Base-by-base conservation (phyloP, 1,140 invertebrate genomes). In the Notospermus geniculatus region DNA sequence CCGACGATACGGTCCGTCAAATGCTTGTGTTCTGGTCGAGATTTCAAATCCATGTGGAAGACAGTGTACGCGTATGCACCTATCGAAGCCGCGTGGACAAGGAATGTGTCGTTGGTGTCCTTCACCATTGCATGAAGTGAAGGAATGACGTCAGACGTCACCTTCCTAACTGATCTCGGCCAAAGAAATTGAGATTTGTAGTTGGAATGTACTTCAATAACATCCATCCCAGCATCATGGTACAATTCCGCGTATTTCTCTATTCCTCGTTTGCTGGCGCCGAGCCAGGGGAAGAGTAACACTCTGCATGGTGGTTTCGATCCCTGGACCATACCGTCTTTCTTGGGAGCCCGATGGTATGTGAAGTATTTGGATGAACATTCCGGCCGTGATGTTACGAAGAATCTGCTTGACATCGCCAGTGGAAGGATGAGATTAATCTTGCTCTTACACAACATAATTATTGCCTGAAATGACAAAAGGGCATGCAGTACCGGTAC, bases 231-330 rank as follows among this genome's bases (percentile, higher is more conserved):
- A 27, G n/a, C 25, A 4, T 50, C 46, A n/a, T 27, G 46, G 25
- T 50, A 50, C 25, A 50, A 9, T 50, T 50, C 46, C 19, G 9
- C n/a, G n/a, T 50, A 50, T n/a, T 27, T 19, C 46, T 7, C 5
- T 19, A 50, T 27, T 9, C n/a, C 25, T 50, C 25, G n/a, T 27
- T 19, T 27, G 19, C 5, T 19, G 9, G 46, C 46, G n/a, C 25
- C 25, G 19, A 50, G 25, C 46, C 46, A 50, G 19, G 46, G 46
- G 9, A 50, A 23, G 46, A 50, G n/a, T n/a, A 50, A n/a, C 46
- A 27, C 46, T 27, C n/a, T 13, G 11, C 11, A n/a, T 5, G 46
- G 25, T 50, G 4, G 46, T 4, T 50, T 5, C 9, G n/a, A 19
- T 5, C n/a, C n/a, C n/a, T 27, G 46, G n/a, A 9, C 46, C 39